These are phyloP conservation scores for Cryptoblepharus egeriae DNA, from an alignment of 2,797 vertebrate genomes.

Conservation along the genomic window DNA sequence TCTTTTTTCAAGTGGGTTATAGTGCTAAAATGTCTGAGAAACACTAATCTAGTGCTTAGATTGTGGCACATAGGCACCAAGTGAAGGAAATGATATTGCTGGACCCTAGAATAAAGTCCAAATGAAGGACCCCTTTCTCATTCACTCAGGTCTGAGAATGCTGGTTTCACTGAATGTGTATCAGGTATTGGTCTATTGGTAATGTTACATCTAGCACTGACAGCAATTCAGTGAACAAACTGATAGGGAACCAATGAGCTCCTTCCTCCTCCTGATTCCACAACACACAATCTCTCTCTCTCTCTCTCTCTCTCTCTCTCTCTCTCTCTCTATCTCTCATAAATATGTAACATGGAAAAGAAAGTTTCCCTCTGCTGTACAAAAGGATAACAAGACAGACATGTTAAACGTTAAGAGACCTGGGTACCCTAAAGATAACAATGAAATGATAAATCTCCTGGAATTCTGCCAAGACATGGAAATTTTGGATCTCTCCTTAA, in stretches of 20 bases:
- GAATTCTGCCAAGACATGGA: conserved; percentile 9
- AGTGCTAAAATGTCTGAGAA: no score
- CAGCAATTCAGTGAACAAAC: not conserved
- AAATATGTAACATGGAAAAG: not conserved
- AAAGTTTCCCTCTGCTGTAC: conserved; percentile 3
- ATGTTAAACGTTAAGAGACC: conserved; percentile 23
- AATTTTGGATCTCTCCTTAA: conserved; percentile 23
- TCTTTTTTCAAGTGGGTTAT: no score
- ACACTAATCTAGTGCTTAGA: not conserved
- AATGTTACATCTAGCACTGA: not conserved
- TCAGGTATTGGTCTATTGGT: not conserved
- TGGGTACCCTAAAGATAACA: not conserved
- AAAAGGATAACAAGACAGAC: conserved; percentile 39
- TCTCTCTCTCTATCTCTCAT: not conserved
- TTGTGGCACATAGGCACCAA: not conserved
- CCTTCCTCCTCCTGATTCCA: no score
- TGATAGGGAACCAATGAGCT: not conserved
- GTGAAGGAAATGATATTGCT: not conserved
- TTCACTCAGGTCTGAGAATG: not conserved
- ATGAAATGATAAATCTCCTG: conserved; percentile 5
- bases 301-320: not conserved
- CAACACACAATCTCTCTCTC: not conserved
- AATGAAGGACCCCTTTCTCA: not conserved
- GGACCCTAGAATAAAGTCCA: not conserved
- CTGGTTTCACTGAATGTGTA: not conserved